Conservation (phyloP, 1,140 invertebrate species). For the Drosophila serrata region DNA sequence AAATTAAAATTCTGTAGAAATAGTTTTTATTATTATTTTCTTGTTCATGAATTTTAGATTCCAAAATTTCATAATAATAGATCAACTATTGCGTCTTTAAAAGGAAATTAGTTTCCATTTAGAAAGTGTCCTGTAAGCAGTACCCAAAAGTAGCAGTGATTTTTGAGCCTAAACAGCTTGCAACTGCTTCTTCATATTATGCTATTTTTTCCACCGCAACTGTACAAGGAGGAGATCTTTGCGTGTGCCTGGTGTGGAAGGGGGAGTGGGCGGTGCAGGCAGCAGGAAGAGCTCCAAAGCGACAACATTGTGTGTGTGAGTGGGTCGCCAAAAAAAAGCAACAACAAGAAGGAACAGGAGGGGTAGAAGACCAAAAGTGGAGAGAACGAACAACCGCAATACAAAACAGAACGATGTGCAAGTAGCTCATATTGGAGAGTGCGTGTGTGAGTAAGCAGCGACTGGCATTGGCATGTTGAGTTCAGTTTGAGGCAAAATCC, state of each 20-base stretch:
- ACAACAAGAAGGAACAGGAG: constrained; percentile 41
- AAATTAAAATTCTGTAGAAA: too few species aligned
- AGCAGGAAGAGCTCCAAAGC: constrained; percentile 57
- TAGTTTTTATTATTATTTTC: too few species aligned
- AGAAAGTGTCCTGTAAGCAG: not conserved
- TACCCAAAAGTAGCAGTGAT: not conserved
- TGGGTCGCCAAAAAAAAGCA: constrained; percentile 62
- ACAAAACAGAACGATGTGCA: constrained; percentile 74
- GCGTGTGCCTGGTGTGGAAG: not conserved
- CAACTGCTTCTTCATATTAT: too few species aligned
- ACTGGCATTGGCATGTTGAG: constrained; percentile 58
- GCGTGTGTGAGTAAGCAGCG: constrained; percentile 24
- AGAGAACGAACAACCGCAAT: constrained; percentile 44
- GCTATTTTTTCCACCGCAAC: not conserved
- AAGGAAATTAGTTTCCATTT: not conserved
- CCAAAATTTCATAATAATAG: not conserved
- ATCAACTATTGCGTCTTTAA: not conserved
- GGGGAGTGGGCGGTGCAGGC: constrained; percentile 57
- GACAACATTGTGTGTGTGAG: constrained; percentile 29
- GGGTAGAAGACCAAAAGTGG: not conserved
- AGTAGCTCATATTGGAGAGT: constrained; percentile 70
- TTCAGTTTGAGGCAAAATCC: constrained; percentile 20
- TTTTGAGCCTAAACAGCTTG: not conserved
- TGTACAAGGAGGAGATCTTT: constrained; percentile 2
- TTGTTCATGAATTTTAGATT: too few species aligned